Evolutionary conservation across 2,888 invertebrate genomes (phyloP), one percentile per base, ranked within the genome.

Genomic region (Nemapogon koenigi): DNA sequence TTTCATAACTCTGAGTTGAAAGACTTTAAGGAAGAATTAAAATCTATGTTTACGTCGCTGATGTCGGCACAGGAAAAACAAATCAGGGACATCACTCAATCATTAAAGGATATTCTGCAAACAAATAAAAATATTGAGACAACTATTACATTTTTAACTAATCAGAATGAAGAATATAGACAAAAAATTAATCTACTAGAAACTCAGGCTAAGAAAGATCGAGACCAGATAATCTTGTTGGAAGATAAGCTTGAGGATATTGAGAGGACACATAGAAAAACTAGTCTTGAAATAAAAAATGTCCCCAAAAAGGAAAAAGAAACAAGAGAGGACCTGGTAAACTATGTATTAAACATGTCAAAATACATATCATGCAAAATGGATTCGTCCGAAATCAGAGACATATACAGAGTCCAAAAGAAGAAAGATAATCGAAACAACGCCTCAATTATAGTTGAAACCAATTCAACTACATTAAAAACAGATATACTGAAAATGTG

Each of bases 381-480:
- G 4, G 19, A 27, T 3, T 16, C 18, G 18, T n/a, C 16, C 1
- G 28, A 41, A 16, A 38, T 40, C 8, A 38, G 14, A 8, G 38
- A 42, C 14, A 35, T 39, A 11, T 39, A 41, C 19, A 30, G 43
- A 22, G 17, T 41, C 3, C 22, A 30, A 1, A 32, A 16, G 11
- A 40, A 36, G 11, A 19, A 15, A 18, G 37, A 29, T 19, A 19
- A 11, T 4, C 3, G 4, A 4, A 13, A 25, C n/a, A 35, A 35
- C 16, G 14, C 22, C 14, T 15, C 35, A 8, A 45, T 47, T 11
- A 31, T 48, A 6, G 41, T 49, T 6, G 48, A 49, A 37, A 37
- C 43, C 3, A 13, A 28, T 2, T 46, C 49, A 1, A 45, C 47
- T 2, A 26, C 44, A 4, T 18, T 41, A 8, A 48, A 45, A 38